Percentiles rank a stretch among this genome's conserved stretches.
Conservation (phyloP, 2,797 vertebrate genomes). For the Gymnodraco acuticeps region DNA sequence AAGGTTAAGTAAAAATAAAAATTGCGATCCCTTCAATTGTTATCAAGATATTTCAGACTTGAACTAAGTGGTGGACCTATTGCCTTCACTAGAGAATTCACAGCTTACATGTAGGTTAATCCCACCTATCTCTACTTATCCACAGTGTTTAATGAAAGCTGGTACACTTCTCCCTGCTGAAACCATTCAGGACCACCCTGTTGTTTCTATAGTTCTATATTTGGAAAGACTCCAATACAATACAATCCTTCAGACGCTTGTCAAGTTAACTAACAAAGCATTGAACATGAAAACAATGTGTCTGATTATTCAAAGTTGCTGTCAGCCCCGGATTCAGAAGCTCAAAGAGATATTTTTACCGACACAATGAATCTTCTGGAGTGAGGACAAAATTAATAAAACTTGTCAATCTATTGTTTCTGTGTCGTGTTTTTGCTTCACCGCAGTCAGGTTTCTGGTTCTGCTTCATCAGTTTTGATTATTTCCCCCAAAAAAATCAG, state of each 20-base stretch:
- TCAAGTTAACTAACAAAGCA: constrained; percentile 16
- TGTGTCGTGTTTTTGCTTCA: constrained; percentile 22
- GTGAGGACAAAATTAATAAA: constrained; percentile 20
- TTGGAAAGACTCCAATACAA: constrained; percentile 13
- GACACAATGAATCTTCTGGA: constrained; percentile 40
- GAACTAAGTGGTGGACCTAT: no score
- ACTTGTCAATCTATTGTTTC: constrained; percentile 30
- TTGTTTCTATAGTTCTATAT: not conserved
- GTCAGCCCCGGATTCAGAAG: constrained; percentile 42
- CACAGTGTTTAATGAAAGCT: not conserved
- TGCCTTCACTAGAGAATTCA: no score
- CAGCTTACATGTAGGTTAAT: no score
- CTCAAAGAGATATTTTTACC: constrained; percentile 7
- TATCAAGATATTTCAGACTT: no score
- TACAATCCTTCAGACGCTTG: constrained; percentile 16
- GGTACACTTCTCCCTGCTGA: not conserved
- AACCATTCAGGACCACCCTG: constrained; percentile 4
- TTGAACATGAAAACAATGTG: constrained; percentile 15
- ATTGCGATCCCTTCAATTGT: no score
- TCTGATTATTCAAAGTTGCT: constrained; percentile 27
- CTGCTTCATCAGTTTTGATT: not conserved
- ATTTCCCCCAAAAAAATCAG: no score
- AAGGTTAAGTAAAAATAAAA: no score
- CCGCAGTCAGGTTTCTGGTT: not conserved
- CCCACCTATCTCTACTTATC: not conserved